A percentile compares a stretch with the other conserved stretches of the same genome.
These are phyloP conservation scores for Apodemia hepburni DNA, from an alignment of 2,888 invertebrate genomes.

Conservation along the genomic window DNA sequence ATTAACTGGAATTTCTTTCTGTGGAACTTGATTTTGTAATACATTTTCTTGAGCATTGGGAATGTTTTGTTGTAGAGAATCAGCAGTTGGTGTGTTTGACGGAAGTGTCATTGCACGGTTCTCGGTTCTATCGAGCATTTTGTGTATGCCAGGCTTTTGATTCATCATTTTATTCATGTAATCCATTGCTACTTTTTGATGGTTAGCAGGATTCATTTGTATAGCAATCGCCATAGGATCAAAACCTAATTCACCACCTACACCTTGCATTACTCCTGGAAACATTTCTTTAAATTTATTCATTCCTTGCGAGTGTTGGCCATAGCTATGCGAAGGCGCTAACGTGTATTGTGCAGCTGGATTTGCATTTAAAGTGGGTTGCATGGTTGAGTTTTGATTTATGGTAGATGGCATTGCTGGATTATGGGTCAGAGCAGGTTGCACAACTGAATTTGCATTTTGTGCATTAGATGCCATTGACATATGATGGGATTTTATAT, in stretches of 20 bases:
- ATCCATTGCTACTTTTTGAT: constrained; percentile 51
- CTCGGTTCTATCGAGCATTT: constrained; percentile 22
- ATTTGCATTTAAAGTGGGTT: constrained; percentile 19
- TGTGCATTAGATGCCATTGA: constrained; percentile 1
- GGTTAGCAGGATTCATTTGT: constrained; percentile 71
- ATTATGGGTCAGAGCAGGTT: neutral
- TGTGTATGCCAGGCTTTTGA: constrained; percentile 33
- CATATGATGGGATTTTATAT: constrained; percentile 9
- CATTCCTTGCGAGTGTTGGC: constrained; percentile 52
- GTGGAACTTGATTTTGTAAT: constrained; percentile 17
- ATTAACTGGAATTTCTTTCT: neutral
- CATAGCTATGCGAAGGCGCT: constrained; percentile 34
- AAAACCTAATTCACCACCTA: constrained; percentile 54
- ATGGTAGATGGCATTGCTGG: constrained; percentile 11
- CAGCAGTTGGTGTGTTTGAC: neutral
- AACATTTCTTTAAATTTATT: constrained; percentile 67
- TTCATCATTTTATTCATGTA: constrained; percentile 54
- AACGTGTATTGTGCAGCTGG: constrained; percentile 29
- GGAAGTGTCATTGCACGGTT: constrained; percentile 1
- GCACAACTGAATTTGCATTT: neutral
- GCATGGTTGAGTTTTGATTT: constrained; percentile 2
- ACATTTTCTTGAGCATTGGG: constrained; percentile 16
- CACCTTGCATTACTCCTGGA: constrained; percentile 55
- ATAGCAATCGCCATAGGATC: constrained; percentile 72
- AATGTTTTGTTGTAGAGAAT: neutral